Percentiles rank a stretch among this genome's conserved stretches.
phyloP scores from a whole-genome alignment of 2,797 vertebrate species.

The Myotis vivesi region DNA sequence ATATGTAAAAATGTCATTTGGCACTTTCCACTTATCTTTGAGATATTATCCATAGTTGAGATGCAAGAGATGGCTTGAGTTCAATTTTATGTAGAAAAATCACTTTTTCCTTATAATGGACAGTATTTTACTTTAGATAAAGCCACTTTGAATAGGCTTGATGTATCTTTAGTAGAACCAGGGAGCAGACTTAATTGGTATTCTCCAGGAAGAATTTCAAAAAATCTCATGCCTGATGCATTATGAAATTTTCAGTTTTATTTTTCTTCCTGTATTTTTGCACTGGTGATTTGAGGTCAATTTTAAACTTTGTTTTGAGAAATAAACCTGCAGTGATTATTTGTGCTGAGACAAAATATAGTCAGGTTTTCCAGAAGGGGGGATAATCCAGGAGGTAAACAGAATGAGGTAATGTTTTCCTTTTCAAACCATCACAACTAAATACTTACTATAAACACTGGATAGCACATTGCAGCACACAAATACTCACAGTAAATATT shows the following conservation, averaged over 20 bases:
- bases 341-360: constrained; percentile 7
- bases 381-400: constrained; percentile 18
- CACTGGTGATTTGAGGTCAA: background rate
- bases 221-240: background rate
- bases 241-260: background rate
- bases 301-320: constrained; percentile 2
- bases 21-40: background rate
- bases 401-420: background rate
- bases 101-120: background rate
- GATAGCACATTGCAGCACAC: background rate
- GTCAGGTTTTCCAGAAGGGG: background rate
- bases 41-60: constrained; percentile 6
- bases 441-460: background rate
- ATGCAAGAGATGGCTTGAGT: background rate
- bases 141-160: background rate
- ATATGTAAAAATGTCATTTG: background rate
- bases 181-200: background rate
- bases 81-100: constrained; percentile 20
- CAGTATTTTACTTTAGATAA: constrained; percentile 42
- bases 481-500: background rate
- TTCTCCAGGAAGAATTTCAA: background rate
- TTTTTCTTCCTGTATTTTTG: constrained; percentile 5
- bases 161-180: constrained; percentile 16
- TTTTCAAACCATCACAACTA: constrained; percentile 9
- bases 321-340: constrained; percentile 2